Base-by-base conservation (phyloP, 2,888 invertebrate species). In the Chesias legatella region DNA sequence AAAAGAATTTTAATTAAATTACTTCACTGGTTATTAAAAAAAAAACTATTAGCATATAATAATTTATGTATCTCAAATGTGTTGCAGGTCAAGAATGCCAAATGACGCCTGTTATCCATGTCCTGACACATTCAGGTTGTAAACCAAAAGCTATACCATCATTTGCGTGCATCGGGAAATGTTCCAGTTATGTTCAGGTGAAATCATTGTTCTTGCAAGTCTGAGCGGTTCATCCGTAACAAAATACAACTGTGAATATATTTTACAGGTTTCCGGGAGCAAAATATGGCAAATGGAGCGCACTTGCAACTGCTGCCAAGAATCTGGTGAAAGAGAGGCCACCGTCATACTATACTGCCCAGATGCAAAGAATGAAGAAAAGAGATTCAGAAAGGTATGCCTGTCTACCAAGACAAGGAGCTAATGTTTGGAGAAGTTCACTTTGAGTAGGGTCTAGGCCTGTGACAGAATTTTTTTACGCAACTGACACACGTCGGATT, bases 231-330 rank as follows among this genome's bases (percentile, higher is more conserved):
- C n/a, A 17, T 17, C 13, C n/a, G n/a, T n/a, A n/a, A n/a, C 10
- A 13, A 10, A 17, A 20, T 20, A 21, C 9, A 17, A 17, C 2
- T 30, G 10, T 10, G 17, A 28, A 10, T 6, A 53, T 46, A 39
- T 7, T 20, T 55, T 67, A 38, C 49, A 97, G 97, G 96, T 97
- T 5, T 97, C 97, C 22, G 96, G 96, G 4, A 96, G 96, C 60
- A 97, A 97, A 90, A 95, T 97, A 71, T 97, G 97, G 97, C 97
- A 97, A 90, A 96, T 97, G 94, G 97, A 97, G 78, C 90, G 97
- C 17, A 96, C 96, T 0, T 97, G 97, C 70, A 97, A 96, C 92
- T 98, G 97, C 74, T 98, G 97, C 70, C 97, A 97, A 79, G 97
- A 97, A 74, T 95, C 95, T 56, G 96, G 96, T 1, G 96, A 97